These are phyloP conservation scores for Pogonocherus hispidulus DNA, from an alignment of 2,888 invertebrate species.

Conservation along the genomic window DNA sequence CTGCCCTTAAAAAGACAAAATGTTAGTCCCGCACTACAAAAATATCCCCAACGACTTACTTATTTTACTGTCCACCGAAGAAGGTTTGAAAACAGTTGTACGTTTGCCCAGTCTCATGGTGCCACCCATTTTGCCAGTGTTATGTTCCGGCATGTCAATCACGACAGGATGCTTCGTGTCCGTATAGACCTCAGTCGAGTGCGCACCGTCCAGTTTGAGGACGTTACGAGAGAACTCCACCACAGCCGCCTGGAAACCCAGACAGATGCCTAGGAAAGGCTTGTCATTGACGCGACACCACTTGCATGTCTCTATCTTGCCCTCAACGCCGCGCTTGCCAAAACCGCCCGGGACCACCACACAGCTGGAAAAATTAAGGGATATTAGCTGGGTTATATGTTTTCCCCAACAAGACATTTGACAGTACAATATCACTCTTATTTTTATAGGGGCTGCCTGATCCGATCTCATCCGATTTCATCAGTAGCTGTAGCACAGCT, in stretches of 20 bases:
- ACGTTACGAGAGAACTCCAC: slow-evolving; percentile 95
- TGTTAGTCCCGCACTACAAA: no score
- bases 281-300: slow-evolving; percentile 93
- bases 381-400: no score
- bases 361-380: slow-evolving; percentile 85
- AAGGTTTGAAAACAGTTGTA: slow-evolving; percentile 82
- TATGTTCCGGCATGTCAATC: slow-evolving; percentile 99
- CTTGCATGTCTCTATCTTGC: slow-evolving; percentile 92
- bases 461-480: no score
- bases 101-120: slow-evolving; percentile 98
- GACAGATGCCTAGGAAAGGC: slow-evolving; percentile 95
- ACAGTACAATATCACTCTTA: no score
- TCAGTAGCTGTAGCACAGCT: no score
- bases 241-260: slow-evolving; percentile 97
- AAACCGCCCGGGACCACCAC: slow-evolving; percentile 98
- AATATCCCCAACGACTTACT: slow-evolving; percentile 70
- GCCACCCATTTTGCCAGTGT: slow-evolving; percentile 89
- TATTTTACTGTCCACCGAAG: slow-evolving; percentile 72
- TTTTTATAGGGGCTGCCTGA: no score
- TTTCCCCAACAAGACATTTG: no score
- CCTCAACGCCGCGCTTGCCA: slow-evolving; percentile 95
- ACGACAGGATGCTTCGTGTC: slow-evolving; percentile 84
- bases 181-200: slow-evolving; percentile 79
- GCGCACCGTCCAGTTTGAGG: slow-evolving; percentile 81
- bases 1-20: slow-evolving; percentile 72